Percentiles rank a stretch among this genome's conserved stretches.
Conservation (phyloP, 2,888 invertebrate genomes). For the Punctoribates punctum region DNA sequence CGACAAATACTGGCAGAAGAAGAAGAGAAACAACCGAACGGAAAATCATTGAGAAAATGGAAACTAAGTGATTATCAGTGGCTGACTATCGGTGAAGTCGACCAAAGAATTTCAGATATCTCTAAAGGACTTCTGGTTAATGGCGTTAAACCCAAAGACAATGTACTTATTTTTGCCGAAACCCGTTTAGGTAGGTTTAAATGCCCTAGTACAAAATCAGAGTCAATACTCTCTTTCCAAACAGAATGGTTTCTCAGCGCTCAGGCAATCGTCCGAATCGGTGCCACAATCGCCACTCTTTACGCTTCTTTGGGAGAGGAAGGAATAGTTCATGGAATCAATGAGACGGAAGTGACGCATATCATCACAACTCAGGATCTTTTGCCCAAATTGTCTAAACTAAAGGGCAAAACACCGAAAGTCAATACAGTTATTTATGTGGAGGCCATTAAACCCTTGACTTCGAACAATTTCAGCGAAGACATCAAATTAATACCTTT, state of each 20-base stretch:
- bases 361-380: constrained; percentile 90
- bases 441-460: constrained; percentile 47
- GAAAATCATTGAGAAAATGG: constrained; percentile 92
- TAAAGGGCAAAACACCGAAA: constrained; percentile 67
- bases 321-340: constrained; percentile 64
- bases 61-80: constrained; percentile 89
- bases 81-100: constrained; percentile 75
- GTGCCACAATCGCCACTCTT: constrained; percentile 76
- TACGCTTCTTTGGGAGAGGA: constrained; percentile 96
- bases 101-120: constrained; percentile 70
- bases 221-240: too few species aligned
- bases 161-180: constrained; percentile 92
- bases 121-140: constrained; percentile 74
- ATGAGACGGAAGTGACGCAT: constrained; percentile 89
- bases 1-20: constrained; percentile 85
- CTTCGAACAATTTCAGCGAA: not conserved
- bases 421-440: constrained; percentile 62
- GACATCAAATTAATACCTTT: constrained; percentile 48
- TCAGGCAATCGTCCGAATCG: constrained; percentile 87
- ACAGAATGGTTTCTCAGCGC: constrained; percentile 98
- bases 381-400: constrained; percentile 70
- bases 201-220: too few species aligned
- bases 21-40: constrained; percentile 89
- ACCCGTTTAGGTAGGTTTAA: constrained; percentile 57
- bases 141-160: constrained; percentile 68